phyloP scores from a whole-genome alignment of 2,797 vertebrate genomes.

The Neosilurus hyrtlii region DNA sequence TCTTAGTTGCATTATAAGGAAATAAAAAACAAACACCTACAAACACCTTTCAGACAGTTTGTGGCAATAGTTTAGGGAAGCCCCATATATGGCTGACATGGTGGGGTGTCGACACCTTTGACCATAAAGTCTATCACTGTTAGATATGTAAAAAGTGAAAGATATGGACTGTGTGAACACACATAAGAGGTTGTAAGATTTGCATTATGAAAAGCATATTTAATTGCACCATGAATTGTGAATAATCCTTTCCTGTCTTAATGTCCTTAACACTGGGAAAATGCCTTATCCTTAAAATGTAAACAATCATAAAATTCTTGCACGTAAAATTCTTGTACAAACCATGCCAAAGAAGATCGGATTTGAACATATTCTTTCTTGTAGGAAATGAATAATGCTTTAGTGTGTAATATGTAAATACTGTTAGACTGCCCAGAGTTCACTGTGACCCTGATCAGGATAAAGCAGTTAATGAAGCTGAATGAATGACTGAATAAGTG shows the following conservation, averaged over 20 bases:
- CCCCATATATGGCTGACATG: background rate
- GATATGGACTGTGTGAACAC: constrained; percentile 22
- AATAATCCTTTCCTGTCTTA: constrained; percentile 55
- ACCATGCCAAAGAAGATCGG: constrained; percentile 26
- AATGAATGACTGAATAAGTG: background rate
- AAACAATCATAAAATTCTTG: constrained; percentile 58
- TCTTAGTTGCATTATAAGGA: background rate
- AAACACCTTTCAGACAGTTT: background rate
- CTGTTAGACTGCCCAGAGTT: background rate
- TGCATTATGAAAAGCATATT: constrained; percentile 45
- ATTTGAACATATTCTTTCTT: background rate
- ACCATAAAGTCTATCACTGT: background rate
- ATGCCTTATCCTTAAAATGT: constrained; percentile 66
- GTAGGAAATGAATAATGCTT: background rate
- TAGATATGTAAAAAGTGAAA: constrained; percentile 2
- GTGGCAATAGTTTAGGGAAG: background rate
- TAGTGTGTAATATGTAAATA: background rate
- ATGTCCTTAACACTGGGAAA: constrained; percentile 61
- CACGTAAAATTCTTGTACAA: too few relatives aligned
- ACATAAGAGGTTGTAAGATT: background rate
- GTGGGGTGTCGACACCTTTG: background rate
- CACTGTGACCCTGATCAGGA: background rate
- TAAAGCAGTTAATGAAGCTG: background rate
- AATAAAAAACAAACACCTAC: background rate
- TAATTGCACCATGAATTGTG: constrained; percentile 17